Evolutionary conservation across 2,888 invertebrate species (phyloP), one percentile per base, ranked within the genome.

Genomic region (Enchytraeus crypticus): DNA sequence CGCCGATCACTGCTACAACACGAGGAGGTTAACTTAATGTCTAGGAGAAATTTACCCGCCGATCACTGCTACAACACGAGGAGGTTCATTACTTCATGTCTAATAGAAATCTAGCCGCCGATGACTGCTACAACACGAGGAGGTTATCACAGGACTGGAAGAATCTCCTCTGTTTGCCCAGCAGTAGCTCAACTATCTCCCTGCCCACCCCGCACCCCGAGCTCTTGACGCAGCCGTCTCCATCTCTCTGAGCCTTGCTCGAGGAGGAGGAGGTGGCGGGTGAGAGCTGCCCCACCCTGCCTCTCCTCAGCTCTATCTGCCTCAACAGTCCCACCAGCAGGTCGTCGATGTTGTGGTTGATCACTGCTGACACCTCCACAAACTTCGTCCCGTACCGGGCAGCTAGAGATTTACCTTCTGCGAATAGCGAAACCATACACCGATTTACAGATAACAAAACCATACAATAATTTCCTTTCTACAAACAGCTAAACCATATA

Each of bases 321-420:
- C 33, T 33, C 23, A 54, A n/a, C 23, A 54, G 32, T 11, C 55
- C 55, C 21, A 54, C 55, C 21, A 54, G 43, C 8, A 54, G 55
- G 29, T 38, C 55, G 55, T 54, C 55, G 21, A 54, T 54, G 33
- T 54, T 54, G 55, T 54, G 55, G 21, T 54, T 54, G 33, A 54
- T 32, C 23, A 54, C 55, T 32, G 55, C 55, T 3, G 55, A 54
- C 14, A 54, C 55, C 27, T 54, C 55, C 33, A 54, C 34, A 23
- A 33, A 54, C 43, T 54, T 54, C 27, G 33, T 38, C 2, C 55
- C 33, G 38, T 54, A 54, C 21, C 43, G 21, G 5, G 55, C 55
- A 14, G 55, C 55, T 27, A 38, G 32, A 27, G 38, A 26, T 21
- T 54, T 54, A 2, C 55, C 55, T 38, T 54, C 55, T 54, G 53